Conservation (phyloP, 1,140 invertebrate genomes). For the Halyomorpha halys region DNA sequence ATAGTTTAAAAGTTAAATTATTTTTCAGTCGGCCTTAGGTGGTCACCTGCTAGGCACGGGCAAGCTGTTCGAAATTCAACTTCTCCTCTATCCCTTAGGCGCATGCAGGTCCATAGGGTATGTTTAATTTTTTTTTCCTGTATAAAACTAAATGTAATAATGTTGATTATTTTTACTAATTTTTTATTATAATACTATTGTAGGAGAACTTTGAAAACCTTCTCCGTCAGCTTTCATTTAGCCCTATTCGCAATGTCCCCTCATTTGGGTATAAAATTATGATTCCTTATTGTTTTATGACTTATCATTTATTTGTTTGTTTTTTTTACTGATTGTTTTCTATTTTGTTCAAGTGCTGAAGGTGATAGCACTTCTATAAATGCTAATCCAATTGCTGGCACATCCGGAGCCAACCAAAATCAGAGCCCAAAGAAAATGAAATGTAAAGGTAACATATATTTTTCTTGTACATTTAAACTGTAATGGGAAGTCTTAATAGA, state of each 20-base stretch:
- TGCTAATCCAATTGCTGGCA: neutral
- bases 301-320: neutral
- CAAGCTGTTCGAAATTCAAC: neutral
- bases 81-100: constrained; percentile 6
- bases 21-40: neutral
- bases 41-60: neutral
- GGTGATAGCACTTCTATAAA: neutral
- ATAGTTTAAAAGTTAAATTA: neutral
- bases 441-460: neutral
- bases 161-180: too few species aligned
- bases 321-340: neutral
- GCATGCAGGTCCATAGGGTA: constrained; percentile 10
- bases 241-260: constrained; percentile 2
- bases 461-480: neutral
- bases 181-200: neutral
- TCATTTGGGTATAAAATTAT: neutral
- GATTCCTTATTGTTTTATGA: neutral
- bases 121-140: neutral
- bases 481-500: too few species aligned
- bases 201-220: constrained; percentile 11
- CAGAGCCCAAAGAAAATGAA: constrained; percentile 8
- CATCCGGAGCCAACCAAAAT: neutral
- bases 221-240: constrained; percentile 1
- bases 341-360: neutral
- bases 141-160: neutral